phyloP scores from a whole-genome alignment of 2,797 vertebrate genomes.

The Dipus sagitta region DNA sequence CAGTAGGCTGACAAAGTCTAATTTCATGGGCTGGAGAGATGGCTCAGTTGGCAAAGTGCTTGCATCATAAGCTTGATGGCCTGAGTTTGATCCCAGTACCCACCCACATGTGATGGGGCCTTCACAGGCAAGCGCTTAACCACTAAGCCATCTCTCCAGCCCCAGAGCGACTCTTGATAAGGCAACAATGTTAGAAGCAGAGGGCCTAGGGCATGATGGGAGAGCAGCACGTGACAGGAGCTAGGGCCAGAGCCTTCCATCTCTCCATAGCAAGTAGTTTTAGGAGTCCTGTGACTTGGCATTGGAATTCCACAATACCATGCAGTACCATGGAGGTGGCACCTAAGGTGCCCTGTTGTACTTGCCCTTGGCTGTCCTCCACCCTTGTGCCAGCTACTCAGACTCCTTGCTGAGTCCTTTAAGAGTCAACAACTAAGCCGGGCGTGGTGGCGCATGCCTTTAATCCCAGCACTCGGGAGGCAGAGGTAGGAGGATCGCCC shows the following conservation, averaged over 20 bases:
- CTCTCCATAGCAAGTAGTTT: not conserved
- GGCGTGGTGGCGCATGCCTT: too few relatives aligned
- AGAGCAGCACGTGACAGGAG: not conserved
- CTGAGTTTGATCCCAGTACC: too few relatives aligned
- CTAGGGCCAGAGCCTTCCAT: not conserved
- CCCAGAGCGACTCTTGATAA: not conserved
- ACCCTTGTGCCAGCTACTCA: not conserved
- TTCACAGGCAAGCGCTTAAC: too few relatives aligned
- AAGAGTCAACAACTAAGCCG: not conserved
- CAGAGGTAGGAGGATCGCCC: too few relatives aligned
- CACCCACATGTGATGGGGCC: too few relatives aligned
- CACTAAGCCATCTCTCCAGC: too few relatives aligned
- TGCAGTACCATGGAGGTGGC: fast-evolving
- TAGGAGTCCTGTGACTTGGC: not conserved
- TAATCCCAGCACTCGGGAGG: too few relatives aligned
- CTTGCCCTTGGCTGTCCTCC: not conserved
- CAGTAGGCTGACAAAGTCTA: not conserved
- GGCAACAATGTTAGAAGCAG: not conserved
- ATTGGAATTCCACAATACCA: not conserved
- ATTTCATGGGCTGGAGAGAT: not conserved
- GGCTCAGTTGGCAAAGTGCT: too few relatives aligned
- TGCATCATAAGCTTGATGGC: too few relatives aligned
- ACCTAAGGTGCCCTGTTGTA: not conserved
- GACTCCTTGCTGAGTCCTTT: not conserved
- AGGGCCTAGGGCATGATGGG: not conserved